Percentiles rank a stretch among this genome's conserved stretches.
Conservation (phyloP, 2,888 invertebrate species). For the Meloe dianella region DNA sequence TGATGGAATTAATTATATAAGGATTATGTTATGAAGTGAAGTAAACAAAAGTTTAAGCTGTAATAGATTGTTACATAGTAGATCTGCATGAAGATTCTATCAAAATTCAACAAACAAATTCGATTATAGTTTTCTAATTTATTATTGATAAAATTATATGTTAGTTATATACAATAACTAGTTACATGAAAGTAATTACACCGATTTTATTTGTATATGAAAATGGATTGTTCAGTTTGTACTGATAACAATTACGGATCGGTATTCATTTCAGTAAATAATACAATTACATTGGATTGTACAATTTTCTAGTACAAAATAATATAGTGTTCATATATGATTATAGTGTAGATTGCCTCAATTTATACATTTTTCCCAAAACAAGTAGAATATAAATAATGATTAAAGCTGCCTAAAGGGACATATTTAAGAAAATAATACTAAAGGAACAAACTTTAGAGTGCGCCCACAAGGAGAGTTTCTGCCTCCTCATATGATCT, state of each 20-base stretch:
- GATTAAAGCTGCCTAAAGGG: not conserved
- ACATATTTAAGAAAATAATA: too few relatives aligned
- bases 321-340: not conserved
- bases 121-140: not conserved
- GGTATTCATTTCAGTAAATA: conserved; percentile 1
- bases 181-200: not conserved
- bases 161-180: not conserved
- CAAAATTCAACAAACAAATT: not conserved
- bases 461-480: too few relatives aligned
- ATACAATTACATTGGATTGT: conserved; percentile 1
- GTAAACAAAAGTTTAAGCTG: not conserved
- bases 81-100: not conserved
- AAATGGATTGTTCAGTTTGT: not conserved
- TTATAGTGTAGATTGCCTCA: not conserved
- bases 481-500: too few relatives aligned
- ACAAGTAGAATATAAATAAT: not conserved
- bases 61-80: not conserved
- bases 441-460: too few relatives aligned
- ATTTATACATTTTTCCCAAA: not conserved
- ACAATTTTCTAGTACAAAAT: not conserved
- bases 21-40: not conserved
- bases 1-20: not conserved
- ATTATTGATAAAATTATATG: not conserved
- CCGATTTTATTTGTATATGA: conserved; percentile 1
- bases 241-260: not conserved